phyloP scores from a whole-genome alignment of 2,113 vertebrate species.

The Bostrychus sinensis region DNA sequence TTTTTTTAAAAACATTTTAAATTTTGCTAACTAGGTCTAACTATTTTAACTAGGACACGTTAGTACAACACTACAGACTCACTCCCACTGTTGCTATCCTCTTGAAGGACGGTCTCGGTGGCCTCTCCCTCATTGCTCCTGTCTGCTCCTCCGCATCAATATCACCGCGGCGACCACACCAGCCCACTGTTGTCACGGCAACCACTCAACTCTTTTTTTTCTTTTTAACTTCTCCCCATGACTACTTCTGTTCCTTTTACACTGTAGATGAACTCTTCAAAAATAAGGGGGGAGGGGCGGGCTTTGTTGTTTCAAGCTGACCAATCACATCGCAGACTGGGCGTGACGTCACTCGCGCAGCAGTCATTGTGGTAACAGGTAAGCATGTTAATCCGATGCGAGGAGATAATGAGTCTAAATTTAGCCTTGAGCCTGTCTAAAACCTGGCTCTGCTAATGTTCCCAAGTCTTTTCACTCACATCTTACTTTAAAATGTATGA shows the following conservation, averaged over 20 bases:
- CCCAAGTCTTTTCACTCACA: not conserved
- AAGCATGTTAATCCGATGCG: constrained; percentile 58
- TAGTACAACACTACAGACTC: constrained; percentile 2
- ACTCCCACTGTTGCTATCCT: constrained; percentile 35
- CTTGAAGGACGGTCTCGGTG: constrained; percentile 32
- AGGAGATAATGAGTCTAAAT: constrained; percentile 65
- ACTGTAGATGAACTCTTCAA: constrained; percentile 37
- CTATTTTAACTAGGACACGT: not conserved
- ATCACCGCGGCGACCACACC: not conserved
- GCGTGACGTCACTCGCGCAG: not conserved
- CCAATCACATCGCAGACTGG: constrained; percentile 46
- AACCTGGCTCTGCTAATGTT: constrained; percentile 1
- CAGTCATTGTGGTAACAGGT: constrained; percentile 38
- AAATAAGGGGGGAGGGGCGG: not conserved
- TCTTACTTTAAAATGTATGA: constrained; percentile 42
- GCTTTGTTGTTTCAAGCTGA: not conserved
- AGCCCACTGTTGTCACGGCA: not conserved
- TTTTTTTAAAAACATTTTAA: too few species aligned
- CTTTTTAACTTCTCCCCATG: not conserved
- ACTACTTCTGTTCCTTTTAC: not conserved
- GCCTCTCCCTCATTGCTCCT: constrained; percentile 51
- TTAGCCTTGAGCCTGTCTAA: constrained; percentile 49
- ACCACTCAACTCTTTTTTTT: constrained; percentile 5
- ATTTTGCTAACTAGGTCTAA: not conserved
- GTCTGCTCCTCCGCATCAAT: constrained; percentile 5